Base-by-base conservation (phyloP, 2,888 invertebrate species). In the Baccha elongata region DNA sequence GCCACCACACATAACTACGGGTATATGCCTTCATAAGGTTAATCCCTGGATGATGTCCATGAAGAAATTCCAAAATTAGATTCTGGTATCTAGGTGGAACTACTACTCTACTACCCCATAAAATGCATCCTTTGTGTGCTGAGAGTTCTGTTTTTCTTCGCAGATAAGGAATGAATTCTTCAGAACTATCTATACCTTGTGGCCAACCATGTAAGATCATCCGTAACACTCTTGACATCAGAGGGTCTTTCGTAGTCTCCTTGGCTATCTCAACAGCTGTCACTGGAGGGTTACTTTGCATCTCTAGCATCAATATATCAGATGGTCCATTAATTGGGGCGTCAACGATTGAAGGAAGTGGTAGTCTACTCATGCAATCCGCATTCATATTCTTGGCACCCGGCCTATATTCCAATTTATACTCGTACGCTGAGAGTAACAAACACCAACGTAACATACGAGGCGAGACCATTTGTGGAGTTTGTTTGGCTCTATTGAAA, bases 1-100 rank as follows among this genome's bases (percentile, higher is more conserved):
- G 87, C 87, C 87, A 88, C 85, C 85, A 88, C 29, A 88, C 86
- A 81, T 87, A 85, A 5, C 85, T 81, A 37, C 86, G 65, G 2
- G 87, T 86, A 19, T 86, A n/a, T n/a, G n/a, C n/a, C n/a, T n/a
- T n/a, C n/a, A n/a, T n/a, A n/a, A n/a, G n/a, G n/a, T n/a, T n/a
- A 4, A 88, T 85, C 3, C 87, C 88, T 1, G 85, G 81, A 68
- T 88, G 88, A 32, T 85, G 65, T 10, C 46, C 53, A 83, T 86
- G 87, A 6, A 87, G 68, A 11, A 80, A 26, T 21, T 81, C 32
- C 19, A 86, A 65, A n/a, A n/a, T n/a, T n/a, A n/a, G n/a, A n/a
- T n/a, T n/a, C n/a, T n/a, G n/a, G n/a, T n/a, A 60, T 44, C 29
- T 44, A 3, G 62, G 62, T 19, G 62, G 21, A 11, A 62, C 62